Evolutionary conservation across 1,140 invertebrate species (phyloP).

Genomic region (Magallana ariakensis): DNA sequence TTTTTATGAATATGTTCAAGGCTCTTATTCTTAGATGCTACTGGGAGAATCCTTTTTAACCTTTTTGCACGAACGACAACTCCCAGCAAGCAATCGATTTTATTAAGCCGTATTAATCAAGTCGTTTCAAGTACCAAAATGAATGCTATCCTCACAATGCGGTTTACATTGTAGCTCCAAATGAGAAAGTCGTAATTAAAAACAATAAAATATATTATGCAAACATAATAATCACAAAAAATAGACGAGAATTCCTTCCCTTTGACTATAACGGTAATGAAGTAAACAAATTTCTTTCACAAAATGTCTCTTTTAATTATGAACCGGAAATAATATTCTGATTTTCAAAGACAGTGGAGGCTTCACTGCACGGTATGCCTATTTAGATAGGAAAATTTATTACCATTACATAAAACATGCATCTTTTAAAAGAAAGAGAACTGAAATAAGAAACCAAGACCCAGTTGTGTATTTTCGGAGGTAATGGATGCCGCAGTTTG

Average conservation of each 20-base stretch:
- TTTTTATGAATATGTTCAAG: too few relatives aligned
- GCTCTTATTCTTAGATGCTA: too few relatives aligned
- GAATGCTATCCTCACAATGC: background rate
- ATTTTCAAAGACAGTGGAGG: background rate
- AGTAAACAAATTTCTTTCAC: background rate
- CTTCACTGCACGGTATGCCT: slow-evolving; percentile 1
- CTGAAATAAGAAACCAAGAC: background rate
- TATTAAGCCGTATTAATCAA: background rate
- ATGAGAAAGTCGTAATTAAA: background rate
- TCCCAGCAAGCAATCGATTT: background rate
- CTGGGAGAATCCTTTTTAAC: background rate
- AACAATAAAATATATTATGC: background rate
- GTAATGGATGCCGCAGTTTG: background rate
- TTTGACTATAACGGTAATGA: background rate
- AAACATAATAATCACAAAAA: slow-evolving; percentile 17
- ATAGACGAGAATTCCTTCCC: background rate
- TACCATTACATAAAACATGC: background rate
- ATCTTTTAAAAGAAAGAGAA: background rate
- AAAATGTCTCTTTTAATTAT: slow-evolving; percentile 1
- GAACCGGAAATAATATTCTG: slow-evolving; percentile 10
- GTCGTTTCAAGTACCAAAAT: background rate
- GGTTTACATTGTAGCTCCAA: background rate
- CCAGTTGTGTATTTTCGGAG: background rate
- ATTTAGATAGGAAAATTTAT: background rate
- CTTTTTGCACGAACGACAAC: slow-evolving; percentile 32